A percentile compares a stretch with the other conserved stretches of the same genome.
These are phyloP conservation scores for Megalops atlanticus DNA, from an alignment of 2,113 vertebrate species.

Conservation along the genomic window DNA sequence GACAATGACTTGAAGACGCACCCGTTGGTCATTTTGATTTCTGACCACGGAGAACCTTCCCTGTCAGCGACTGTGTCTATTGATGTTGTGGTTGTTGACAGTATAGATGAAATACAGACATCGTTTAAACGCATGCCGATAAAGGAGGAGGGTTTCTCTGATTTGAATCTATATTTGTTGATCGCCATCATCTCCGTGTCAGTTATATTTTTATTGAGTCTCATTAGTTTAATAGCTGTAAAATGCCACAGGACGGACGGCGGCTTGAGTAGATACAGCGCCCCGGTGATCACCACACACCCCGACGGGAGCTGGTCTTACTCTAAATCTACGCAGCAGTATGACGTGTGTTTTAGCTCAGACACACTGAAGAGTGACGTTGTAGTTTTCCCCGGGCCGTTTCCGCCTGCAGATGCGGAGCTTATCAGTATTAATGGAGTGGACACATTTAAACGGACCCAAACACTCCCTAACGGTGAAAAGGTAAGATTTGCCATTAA, in stretches of 20 bases:
- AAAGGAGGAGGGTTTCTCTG: conserved; percentile 51
- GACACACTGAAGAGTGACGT: conserved; percentile 48
- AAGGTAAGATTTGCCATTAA: background rate
- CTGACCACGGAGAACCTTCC: conserved; percentile 68
- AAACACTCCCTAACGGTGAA: background rate
- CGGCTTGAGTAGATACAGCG: conserved; percentile 38
- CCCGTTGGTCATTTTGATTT: conserved; percentile 69
- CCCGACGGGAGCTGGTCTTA: conserved; percentile 56
- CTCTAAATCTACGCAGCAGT: conserved; percentile 53
- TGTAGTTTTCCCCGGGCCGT: conserved; percentile 30
- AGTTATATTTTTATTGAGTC: conserved; percentile 61
- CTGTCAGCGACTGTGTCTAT: conserved; percentile 71
- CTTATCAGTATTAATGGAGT: background rate
- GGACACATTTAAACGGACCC: background rate
- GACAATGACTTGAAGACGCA: conserved; percentile 72
- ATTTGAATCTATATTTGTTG: conserved; percentile 71
- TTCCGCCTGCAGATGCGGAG: background rate
- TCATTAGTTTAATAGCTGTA: conserved; percentile 45
- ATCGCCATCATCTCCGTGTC: conserved; percentile 68
- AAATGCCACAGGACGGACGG: conserved; percentile 46
- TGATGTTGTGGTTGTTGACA: conserved; percentile 71
- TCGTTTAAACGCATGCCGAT: conserved; percentile 67
- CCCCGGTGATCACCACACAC: conserved; percentile 48
- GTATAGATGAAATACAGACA: conserved; percentile 61
- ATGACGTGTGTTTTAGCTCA: conserved; percentile 50